These are phyloP conservation scores for Malaclemys terrapin DNA, from an alignment of 2,113 vertebrate genomes.

Conservation along the genomic window DNA sequence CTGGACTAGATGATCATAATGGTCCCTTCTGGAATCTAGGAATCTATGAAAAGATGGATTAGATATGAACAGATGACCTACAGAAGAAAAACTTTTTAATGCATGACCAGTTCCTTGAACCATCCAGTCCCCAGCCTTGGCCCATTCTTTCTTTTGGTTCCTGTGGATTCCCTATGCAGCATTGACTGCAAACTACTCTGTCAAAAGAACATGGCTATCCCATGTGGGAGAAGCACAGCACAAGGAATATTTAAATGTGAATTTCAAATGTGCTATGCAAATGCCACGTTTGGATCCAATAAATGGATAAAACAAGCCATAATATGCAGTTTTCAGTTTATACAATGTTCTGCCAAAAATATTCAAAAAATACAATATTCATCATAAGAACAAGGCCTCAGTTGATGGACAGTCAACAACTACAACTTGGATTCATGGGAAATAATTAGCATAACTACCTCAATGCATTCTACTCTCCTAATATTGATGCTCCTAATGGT, in stretches of 20 bases:
- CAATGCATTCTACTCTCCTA: background rate
- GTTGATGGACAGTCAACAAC: background rate
- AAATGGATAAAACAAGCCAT: background rate
- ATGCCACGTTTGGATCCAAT: background rate
- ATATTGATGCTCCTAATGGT: background rate
- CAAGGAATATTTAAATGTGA: background rate
- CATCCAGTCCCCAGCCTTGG: background rate
- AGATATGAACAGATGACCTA: background rate
- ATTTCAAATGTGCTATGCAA: background rate
- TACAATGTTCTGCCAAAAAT: background rate
- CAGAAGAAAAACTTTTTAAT: background rate
- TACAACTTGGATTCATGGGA: background rate
- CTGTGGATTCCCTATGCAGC: background rate
- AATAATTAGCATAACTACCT: background rate
- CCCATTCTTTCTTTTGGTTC: background rate
- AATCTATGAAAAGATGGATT: background rate
- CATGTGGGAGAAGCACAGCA: background rate
- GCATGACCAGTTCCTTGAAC: background rate
- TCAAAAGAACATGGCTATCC: background rate
- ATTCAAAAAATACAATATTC: background rate
- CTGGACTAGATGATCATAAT: background rate
- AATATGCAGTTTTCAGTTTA: background rate
- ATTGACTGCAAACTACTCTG: background rate
- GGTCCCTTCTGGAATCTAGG: background rate
- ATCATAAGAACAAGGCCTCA: background rate